phyloP scores from a whole-genome alignment of 2,113 vertebrate genomes.

The Epinephelus moara region DNA sequence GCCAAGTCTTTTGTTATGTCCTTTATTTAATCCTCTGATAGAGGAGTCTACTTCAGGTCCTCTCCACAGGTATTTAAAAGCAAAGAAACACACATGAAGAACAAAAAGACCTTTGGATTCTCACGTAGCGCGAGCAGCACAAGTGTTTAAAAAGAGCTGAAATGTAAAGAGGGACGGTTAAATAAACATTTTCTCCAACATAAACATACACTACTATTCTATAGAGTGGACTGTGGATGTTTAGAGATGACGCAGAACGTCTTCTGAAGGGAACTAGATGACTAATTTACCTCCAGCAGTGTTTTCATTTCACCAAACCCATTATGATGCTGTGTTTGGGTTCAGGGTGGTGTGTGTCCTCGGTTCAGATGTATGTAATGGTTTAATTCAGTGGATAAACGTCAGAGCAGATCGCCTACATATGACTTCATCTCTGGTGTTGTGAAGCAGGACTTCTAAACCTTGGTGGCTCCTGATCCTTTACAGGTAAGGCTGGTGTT shows the following conservation, averaged over 20 bases:
- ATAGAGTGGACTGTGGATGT: neutral
- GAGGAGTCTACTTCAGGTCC: conserved; percentile 35
- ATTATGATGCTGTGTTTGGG: neutral
- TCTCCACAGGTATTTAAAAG: conserved; percentile 5
- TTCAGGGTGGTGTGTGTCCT: neutral
- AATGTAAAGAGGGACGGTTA: neutral
- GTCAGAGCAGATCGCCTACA: neutral
- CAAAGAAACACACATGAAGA: conserved; percentile 18
- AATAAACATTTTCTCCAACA: conserved; percentile 36
- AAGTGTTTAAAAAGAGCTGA: conserved; percentile 31
- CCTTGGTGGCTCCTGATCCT: neutral
- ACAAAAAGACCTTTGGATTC: neutral
- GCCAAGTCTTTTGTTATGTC: neutral
- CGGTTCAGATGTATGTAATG: neutral
- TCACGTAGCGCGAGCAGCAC: neutral
- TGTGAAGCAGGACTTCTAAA: neutral
- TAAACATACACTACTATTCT: conserved; percentile 33
- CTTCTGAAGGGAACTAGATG: neutral
- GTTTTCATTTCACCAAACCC: neutral
- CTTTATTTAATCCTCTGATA: conserved; percentile 6
- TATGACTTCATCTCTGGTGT: neutral
- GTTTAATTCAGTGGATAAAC: neutral
- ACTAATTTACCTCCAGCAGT: neutral
- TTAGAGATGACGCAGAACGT: neutral
- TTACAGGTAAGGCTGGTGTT: neutral